Base-by-base conservation (phyloP, 2,797 vertebrate genomes). In the Alcedo atthis region DNA sequence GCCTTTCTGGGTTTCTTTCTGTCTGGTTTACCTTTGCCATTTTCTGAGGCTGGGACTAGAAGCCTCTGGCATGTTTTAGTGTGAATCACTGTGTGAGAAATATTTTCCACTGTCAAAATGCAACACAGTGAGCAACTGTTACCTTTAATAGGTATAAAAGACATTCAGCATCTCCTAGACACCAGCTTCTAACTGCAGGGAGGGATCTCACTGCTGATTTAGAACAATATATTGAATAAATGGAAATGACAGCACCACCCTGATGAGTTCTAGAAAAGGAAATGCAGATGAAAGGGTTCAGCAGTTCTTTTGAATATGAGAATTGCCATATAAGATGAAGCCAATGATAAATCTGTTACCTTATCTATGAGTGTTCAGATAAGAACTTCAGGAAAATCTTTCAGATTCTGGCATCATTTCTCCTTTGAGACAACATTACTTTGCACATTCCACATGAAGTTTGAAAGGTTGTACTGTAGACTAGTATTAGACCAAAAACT, bases 331-430 rank as follows among this genome's bases (percentile, higher is more conserved):
- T 48, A 58, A 91, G 78, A 70, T 6, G 1, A 59, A 90, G 48
- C 22, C 77, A 86, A 1, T 76, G 78, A 81, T 74, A 73, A 84
- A 81, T 80, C 40, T 59, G 46, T 66, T 84, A 32, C 14, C 9
- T 90, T 94, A 81, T 85, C 78, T 87, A 49, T 73, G 68, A 87
- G 61, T 26, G 9, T 87, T 81, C 43, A 82, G 45, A 37, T 59
- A 73, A 93, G 49, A 80, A 59, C 61, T 80, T 92, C 49, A 89
- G 71, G 54, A 70, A 66, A 81, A 74, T 71, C 76, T 19, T 80
- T 59, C 32, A 79, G 48, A 53, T 81, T 70, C 17, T 5, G 49
- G 35, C 19, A 8, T 77, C 86, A 88, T 92, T 90, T 73, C 21
- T 76, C n/a, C 51, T 90, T 84, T 73, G 84, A 81, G 62, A 77